Evolutionary conservation across 1,140 invertebrate genomes (phyloP).

Genomic region (Tetramorium parvispinum): DNA sequence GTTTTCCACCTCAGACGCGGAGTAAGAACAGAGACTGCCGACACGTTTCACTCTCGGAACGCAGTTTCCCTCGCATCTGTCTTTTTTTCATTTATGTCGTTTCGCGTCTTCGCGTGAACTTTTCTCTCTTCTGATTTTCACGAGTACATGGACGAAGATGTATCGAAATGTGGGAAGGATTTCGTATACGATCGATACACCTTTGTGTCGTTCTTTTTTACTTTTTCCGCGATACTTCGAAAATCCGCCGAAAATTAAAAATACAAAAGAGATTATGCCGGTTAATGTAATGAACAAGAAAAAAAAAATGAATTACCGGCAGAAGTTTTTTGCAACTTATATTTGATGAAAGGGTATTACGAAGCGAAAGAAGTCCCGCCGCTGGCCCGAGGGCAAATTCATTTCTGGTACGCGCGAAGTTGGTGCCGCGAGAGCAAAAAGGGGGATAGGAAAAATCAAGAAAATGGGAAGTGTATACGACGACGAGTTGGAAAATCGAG

Average conservation of each 20-base stretch:
- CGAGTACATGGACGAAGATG: background rate
- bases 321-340: constrained; percentile 58
- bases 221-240: background rate
- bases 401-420: constrained; percentile 51
- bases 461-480: constrained; percentile 63
- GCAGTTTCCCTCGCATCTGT: constrained; percentile 18
- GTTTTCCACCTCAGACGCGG: constrained; percentile 47
- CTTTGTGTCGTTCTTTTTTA: too few species aligned
- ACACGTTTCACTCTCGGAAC: background rate
- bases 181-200: background rate
- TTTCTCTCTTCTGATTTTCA: background rate
- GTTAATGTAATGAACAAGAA: constrained; percentile 20
- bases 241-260: constrained; percentile 20
- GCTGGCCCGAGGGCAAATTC: constrained; percentile 55
- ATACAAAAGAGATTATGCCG: background rate
- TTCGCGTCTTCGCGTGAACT: background rate
- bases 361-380: background rate
- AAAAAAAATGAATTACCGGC: background rate
- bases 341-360: constrained; percentile 33
- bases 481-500: constrained; percentile 56
- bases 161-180: background rate
- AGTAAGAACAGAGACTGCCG: constrained; percentile 21
- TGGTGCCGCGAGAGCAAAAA: background rate
- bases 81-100: constrained; percentile 35
- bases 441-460: constrained; percentile 59